Evolutionary conservation across 2,888 invertebrate genomes (phyloP).

Genomic region (Rotaria magnacalcarata): DNA sequence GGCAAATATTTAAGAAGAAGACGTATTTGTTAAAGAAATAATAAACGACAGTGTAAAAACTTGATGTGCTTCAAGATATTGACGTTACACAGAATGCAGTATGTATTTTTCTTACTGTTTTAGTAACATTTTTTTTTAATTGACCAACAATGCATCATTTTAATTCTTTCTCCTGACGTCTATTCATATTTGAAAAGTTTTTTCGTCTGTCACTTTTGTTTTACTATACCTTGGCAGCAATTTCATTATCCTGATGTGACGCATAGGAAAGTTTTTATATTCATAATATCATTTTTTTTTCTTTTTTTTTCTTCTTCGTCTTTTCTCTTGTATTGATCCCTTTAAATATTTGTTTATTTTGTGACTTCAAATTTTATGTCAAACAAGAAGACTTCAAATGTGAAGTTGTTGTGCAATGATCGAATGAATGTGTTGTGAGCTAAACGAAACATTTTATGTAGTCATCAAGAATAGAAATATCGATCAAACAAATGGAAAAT

Average conservation of each 20-base stretch:
- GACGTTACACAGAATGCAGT: too few relatives aligned
- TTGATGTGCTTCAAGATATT: too few relatives aligned
- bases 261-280: not conserved
- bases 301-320: not conserved
- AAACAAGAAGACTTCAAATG: not conserved
- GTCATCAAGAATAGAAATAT: not conserved
- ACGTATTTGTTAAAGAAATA: too few relatives aligned
- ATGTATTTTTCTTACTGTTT: not conserved
- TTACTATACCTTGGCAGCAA: too few relatives aligned
- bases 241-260: too few relatives aligned
- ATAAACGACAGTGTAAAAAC: too few relatives aligned
- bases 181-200: not conserved
- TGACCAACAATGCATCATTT: not conserved
- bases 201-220: not conserved
- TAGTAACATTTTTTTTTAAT: not conserved
- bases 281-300: not conserved
- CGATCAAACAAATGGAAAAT: not conserved
- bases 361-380: not conserved
- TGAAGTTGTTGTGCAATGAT: not conserved
- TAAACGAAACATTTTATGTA: not conserved
- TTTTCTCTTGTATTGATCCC: not conserved
- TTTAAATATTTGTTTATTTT: not conserved
- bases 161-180: too few relatives aligned
- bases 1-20: too few relatives aligned
- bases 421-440: not conserved